phyloP scores from a whole-genome alignment of 1,140 invertebrate species.

The Drosophila sp. region DNA sequence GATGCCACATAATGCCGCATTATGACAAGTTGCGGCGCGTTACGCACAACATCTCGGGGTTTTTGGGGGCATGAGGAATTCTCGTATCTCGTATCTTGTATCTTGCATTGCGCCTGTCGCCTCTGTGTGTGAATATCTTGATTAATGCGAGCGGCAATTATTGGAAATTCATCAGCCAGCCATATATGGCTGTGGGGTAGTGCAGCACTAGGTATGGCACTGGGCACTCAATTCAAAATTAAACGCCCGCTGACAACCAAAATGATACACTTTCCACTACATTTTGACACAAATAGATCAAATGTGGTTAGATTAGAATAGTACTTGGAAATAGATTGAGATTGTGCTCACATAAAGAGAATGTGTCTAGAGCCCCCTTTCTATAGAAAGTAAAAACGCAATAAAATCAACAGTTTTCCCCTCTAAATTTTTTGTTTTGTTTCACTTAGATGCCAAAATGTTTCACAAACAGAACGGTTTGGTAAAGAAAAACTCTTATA shows the following conservation, averaged over 20 bases:
- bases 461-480: slow-evolving; percentile 5
- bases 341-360: neutral
- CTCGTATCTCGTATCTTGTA: slow-evolving; percentile 9
- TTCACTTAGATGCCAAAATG: slow-evolving; percentile 33
- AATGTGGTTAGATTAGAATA: slow-evolving; percentile 1
- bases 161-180: slow-evolving; percentile 34
- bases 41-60: slow-evolving; percentile 45
- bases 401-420: slow-evolving; percentile 69
- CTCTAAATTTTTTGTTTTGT: slow-evolving; percentile 58
- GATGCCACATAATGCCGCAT: slow-evolving; percentile 49
- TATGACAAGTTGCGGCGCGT: slow-evolving; percentile 54
- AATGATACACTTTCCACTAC: neutral
- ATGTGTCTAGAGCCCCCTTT: slow-evolving; percentile 15
- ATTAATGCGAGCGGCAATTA: slow-evolving; percentile 48
- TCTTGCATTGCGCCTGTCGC: slow-evolving; percentile 23
- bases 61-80: slow-evolving; percentile 17
- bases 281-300: slow-evolving; percentile 10
- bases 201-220: too few relatives aligned
- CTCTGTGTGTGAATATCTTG: slow-evolving; percentile 50
- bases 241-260: slow-evolving; percentile 1
- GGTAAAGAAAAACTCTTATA: slow-evolving; percentile 57
- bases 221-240: neutral
- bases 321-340: neutral
- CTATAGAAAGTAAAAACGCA: slow-evolving; percentile 40
- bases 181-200: neutral